phyloP scores from a whole-genome alignment of 2,797 vertebrate species.

The Rhynchotus rufescens region DNA sequence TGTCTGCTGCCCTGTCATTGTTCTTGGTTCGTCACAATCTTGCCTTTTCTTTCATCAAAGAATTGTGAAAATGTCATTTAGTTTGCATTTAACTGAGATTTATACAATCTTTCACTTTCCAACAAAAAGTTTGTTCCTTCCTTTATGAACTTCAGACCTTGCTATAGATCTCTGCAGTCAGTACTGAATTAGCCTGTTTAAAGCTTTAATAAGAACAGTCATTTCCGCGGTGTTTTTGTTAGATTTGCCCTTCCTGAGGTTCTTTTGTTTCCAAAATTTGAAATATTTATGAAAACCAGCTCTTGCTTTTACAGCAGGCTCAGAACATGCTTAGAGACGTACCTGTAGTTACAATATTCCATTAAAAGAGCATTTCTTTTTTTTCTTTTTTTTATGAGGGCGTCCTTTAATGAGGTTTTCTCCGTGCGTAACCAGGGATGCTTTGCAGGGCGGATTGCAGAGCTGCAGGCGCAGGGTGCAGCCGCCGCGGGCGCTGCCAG shows the following conservation, averaged over 20 bases:
- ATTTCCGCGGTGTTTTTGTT: background rate
- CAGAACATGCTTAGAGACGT: background rate
- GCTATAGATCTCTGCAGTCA: background rate
- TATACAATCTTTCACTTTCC: background rate
- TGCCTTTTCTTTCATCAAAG: background rate
- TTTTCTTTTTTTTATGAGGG: background rate
- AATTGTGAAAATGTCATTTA: background rate
- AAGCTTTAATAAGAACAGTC: background rate
- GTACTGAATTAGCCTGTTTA: background rate
- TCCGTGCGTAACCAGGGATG: background rate
- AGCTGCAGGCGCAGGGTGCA: background rate
- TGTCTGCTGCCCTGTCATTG: no score
- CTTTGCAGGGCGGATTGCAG: background rate
- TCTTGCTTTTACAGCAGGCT: background rate
- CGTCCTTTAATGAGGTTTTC: background rate
- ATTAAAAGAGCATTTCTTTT: background rate
- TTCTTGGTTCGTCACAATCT: background rate
- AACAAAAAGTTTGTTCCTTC: accelerated
- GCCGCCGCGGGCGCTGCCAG: no score
- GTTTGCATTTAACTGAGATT: background rate
- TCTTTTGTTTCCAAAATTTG: background rate
- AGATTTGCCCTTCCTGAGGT: background rate
- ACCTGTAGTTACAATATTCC: background rate
- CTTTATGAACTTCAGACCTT: background rate
- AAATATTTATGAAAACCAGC: background rate